Evolutionary conservation across 2,113 vertebrate genomes (phyloP).

Genomic region (Sturnira hondurensis): DNA sequence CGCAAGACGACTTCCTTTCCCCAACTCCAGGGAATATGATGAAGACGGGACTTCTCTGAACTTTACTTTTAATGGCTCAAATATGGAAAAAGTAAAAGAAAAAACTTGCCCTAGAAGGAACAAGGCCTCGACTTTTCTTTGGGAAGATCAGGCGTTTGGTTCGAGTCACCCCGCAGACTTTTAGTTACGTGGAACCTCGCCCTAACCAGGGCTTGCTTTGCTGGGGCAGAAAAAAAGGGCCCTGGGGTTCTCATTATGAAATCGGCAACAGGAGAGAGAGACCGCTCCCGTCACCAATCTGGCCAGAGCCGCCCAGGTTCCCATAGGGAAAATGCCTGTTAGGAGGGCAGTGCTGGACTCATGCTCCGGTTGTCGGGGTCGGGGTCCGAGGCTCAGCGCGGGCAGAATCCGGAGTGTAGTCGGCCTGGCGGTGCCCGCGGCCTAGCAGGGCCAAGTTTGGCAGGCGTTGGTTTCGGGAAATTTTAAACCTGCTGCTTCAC

Average conservation of each 20-base stretch:
- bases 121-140: background rate
- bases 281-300: background rate
- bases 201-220: constrained; percentile 3
- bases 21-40: background rate
- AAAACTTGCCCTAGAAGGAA: background rate
- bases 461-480: background rate
- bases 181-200: background rate
- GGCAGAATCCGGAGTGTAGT: background rate
- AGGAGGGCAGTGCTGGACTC: background rate
- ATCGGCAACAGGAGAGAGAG: background rate
- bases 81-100: background rate
- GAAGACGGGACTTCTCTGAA: background rate
- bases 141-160: background rate
- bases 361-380: fast-evolving
- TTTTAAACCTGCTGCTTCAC: background rate
- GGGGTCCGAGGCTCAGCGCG: background rate
- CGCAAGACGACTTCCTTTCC: background rate
- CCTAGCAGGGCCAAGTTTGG: background rate
- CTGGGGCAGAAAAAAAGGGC: constrained; percentile 2
- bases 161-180: background rate
- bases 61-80: background rate
- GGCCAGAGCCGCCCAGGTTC: background rate
- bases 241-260: constrained; percentile 28
- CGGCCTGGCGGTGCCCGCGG: background rate
- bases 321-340: background rate